Base-by-base conservation (phyloP, 2,888 invertebrate species). In the Cenopis cana region DNA sequence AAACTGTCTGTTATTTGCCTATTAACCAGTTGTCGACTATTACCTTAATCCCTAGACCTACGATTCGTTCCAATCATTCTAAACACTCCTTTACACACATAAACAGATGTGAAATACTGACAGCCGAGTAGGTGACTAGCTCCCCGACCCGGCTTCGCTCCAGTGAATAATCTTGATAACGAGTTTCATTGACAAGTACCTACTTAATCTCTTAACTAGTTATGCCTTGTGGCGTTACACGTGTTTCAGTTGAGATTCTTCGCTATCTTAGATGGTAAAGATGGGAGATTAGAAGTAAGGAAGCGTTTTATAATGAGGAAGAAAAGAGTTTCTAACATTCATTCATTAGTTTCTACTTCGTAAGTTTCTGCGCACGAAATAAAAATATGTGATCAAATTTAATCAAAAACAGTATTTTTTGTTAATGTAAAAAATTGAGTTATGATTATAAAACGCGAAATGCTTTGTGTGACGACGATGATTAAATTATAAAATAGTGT, bases 161-260 rank as follows among this genome's bases (percentile, higher is more conserved):
- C 72, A 77, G 74, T 77, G 78, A 76, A 78, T 80, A 78, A 82
- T 74, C 73, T 70, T 56, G 73, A 78, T 83, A 85, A 84, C 81
- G 74, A 84, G 81, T 78, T 82, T 78, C 80, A 83, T 84, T 84
- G 80, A 83, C 77, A 78, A 76, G 69, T 66, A 68, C 62, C 57
- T 56, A 52, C 52, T 59, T 66, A 71, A 71, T 57, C 64, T 68
- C 61, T 68, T 61, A 54, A 68, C 68, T 55, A 49, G 52, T 64
- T 57, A 36, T 50, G 29, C 56, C 50, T 41, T 38, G 18, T 56
- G 24, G 57, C 52, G 5, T 52, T 55, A 61, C 55, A 49, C 49
- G 55, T 33, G 41, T 68, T 69, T 41, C 10, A 57, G 17, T 17
- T 14, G 17, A 41, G 33, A 46, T 57, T 52, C 11, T 38, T 10